phyloP scores from a whole-genome alignment of 2,888 invertebrate genomes.

The Drosophila mimetica region DNA sequence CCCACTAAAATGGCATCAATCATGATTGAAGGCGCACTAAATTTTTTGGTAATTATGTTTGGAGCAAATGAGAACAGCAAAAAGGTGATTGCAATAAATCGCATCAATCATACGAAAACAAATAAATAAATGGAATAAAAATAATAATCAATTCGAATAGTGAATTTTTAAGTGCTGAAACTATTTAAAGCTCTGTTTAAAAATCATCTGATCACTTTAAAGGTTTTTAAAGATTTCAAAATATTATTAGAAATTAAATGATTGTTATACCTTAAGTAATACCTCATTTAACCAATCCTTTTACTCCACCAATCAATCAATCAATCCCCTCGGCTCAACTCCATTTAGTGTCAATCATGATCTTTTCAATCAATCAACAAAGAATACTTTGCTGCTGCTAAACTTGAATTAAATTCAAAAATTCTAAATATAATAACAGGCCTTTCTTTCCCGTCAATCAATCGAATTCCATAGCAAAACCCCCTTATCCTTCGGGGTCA shows the following conservation, averaged over 20 bases:
- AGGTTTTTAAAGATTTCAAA: too few species aligned
- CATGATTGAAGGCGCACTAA: slow-evolving; percentile 11
- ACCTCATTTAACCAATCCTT: too few species aligned
- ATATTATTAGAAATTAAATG: too few species aligned
- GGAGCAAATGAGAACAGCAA: not conserved
- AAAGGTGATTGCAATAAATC: not conserved
- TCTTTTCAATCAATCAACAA: not conserved
- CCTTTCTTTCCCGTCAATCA: slow-evolving; percentile 1
- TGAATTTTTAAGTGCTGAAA: too few species aligned
- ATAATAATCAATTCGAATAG: too few species aligned
- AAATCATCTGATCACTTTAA: too few species aligned
- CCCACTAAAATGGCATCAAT: slow-evolving; percentile 16
- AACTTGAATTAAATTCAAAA: not conserved
- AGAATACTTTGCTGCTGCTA: not conserved
- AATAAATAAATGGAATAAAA: too few species aligned
- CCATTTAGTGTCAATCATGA: slow-evolving; percentile 3
- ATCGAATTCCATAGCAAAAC: not conserved
- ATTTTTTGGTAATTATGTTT: slow-evolving; percentile 9
- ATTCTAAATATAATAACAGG: not conserved
- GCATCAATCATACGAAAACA: not conserved
- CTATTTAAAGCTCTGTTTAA: too few species aligned
- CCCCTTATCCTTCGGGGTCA: slow-evolving; percentile 13
- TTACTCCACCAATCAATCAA: not conserved
- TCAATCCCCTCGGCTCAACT: not conserved
- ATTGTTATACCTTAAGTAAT: too few species aligned